Evolutionary conservation across 2,888 invertebrate species (phyloP).

Genomic region (Tyria jacobaeae): DNA sequence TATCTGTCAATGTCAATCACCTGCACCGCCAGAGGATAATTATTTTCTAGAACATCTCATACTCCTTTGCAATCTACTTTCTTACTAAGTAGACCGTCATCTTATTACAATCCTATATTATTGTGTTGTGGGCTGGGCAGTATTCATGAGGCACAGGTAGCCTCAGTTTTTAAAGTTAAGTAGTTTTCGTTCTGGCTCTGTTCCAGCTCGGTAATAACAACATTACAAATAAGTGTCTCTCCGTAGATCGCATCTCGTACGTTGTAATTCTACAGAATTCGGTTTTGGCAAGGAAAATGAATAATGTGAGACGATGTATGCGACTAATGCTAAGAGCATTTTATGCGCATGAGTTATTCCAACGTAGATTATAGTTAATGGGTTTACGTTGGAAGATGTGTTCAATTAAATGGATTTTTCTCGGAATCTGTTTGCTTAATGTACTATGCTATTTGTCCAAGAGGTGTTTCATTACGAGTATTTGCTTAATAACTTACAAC

Average conservation of each 20-base stretch:
- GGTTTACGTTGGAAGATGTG: constrained; percentile 18
- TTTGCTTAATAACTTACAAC: background rate
- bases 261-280: constrained; percentile 54
- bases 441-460: constrained; percentile 2
- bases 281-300: constrained; percentile 50
- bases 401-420: constrained; percentile 18
- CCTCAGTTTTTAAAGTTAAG: constrained; percentile 68
- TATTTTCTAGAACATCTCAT: too few relatives aligned
- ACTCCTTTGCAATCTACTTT: background rate
- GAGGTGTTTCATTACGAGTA: background rate
- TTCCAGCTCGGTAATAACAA: constrained; percentile 71
- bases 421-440: constrained; percentile 5
- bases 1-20: too few relatives aligned
- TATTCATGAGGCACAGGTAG: constrained; percentile 68
- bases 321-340: constrained; percentile 37
- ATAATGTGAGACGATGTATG: constrained; percentile 44
- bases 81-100: constrained; percentile 12
- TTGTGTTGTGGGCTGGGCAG: constrained; percentile 33
- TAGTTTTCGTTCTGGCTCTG: constrained; percentile 64
- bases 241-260: constrained; percentile 53
- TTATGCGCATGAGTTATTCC: constrained; percentile 38
- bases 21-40: too few relatives aligned
- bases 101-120: constrained; percentile 27
- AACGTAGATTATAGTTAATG: constrained; percentile 31
- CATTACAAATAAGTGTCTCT: constrained; percentile 71